Base-by-base conservation (phyloP, 2,888 invertebrate genomes). In the Tinea semifulvella region DNA sequence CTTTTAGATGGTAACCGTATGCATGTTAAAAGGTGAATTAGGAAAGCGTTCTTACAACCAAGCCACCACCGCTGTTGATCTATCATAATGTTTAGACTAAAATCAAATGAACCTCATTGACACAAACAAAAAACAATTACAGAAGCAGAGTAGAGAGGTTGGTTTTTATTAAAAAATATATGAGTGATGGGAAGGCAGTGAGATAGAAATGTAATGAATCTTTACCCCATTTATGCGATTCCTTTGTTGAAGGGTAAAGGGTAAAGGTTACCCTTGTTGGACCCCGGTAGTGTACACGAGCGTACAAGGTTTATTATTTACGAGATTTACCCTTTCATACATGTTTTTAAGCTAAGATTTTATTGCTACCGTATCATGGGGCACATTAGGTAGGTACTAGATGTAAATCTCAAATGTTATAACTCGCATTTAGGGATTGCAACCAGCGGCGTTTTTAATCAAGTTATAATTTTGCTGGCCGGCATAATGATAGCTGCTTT, bases 341-440 rank as follows among this genome's bases (percentile, higher is more conserved):
- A 68, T 73, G 73, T 76, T 75, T 76, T 72, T 70, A 65, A 63
- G 70, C 69, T 76, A 76, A 79, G 77, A 80, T 79, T 80, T 79
- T 74, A 79, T 76, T 72, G 74, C 68, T 55, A 56, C 56, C 54
- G 64, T 71, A 77, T 80, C 74, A 77, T 75, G 74, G 71, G 69
- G n/a, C n/a, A n/a, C n/a, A n/a, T n/a, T n/a, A n/a, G n/a, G n/a
- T n/a, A n/a, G n/a, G n/a, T n/a, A n/a, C n/a, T n/a, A n/a, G 40
- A 40, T 40, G 36, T 36, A 4, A 16, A 36, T 14, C 16, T 17
- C 14, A 31, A 26, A 31, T 31, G 31, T 31, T 31, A 31, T 31
- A n/a, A n/a, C n/a, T n/a, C n/a, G n/a, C n/a, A n/a, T n/a, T n/a
- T n/a, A n/a, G n/a, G n/a, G n/a, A n/a, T n/a, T n/a, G n/a, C n/a